Evolutionary conservation across 1,140 invertebrate genomes (phyloP), one percentile per base, ranked within the genome.

Genomic region (Drosophila nigromelanica): DNA sequence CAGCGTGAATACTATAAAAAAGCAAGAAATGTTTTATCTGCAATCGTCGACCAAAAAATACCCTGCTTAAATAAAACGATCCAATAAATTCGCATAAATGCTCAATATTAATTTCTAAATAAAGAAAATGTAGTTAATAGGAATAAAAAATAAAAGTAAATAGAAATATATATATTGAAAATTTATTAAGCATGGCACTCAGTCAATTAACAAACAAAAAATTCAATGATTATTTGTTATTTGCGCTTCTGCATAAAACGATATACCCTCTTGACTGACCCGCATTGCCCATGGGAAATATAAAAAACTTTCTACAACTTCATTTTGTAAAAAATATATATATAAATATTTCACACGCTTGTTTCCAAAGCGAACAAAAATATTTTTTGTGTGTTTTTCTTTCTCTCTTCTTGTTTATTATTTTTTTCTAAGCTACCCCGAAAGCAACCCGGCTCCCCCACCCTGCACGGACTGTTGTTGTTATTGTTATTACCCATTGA

Each of bases 301-400:
- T 11, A 6, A 5, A n/a, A 8, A 15, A 40, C 24, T 52, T 59
- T 54, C 14, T 40, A 48, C 21, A 48, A 54, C 42, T 61, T 56
- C n/a, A 24, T 56, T 74, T 8, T 52, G 37, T 37, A 35, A 54
- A 15, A 27, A 63, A 63, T 14, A 82, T 62, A 63, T 48, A 37
- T 55, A 86, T 74, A 85, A 80, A 80, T 80, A 77, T 80, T 67
- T 86, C 61, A 85, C 73, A 77, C 77, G 60, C 76, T 85, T 66
- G 68, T 69, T 73, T 73, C 42, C 43, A 54, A 27, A 43, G 35
- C 12, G 59, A 58, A 63, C 56, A 74, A 71, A 76, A 58, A 43
- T 40, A 62, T 35, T 35, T 35, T 35, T 35, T 1, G 37, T 37
- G 45, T 58, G 33, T 39, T 40, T 72, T 50, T 48, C 11, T 21